Base-by-base conservation (phyloP, 2,888 invertebrate genomes). In the Xanthia icteritia region DNA sequence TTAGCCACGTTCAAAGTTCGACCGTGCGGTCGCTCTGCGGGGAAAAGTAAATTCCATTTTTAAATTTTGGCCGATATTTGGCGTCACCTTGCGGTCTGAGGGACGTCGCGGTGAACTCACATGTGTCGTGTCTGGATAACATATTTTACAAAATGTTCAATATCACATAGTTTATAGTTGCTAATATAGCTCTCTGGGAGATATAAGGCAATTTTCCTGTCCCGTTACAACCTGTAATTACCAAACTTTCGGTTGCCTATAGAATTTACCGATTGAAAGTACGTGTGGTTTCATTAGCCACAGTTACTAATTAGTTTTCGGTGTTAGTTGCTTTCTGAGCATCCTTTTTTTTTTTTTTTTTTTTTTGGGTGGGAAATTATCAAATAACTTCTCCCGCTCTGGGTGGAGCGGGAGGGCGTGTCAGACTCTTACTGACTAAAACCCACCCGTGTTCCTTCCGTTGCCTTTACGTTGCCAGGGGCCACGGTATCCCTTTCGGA, bases 81-180 rank as follows among this genome's bases (percentile, higher is more conserved):
- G 85, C 90, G 89, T 83, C 87, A 88, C 85, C 87, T 85, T 84
- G 83, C 72, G 86, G 83, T 84, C 68, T 61, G 74, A 65, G 73
- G 68, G 56, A 76, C 68, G 68, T 20, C 31, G 39, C 54, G 65
- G 77, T 69, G 58, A 85, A 64, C 56, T 76, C 71, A 86, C 67
- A 64, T 73, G 64, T 76, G 61, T 70, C 74, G 54, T 82, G 51
- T 73, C 27, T 68, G 66, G 31, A 13, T 64, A 48, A 51, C 45
- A 67, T 73, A 71, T 76, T 72, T 70, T 54, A 61, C 48, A 0
- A 63, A 51, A 77, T 72, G 54, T 74, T 71, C 72, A 86, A 86
- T 85, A 77, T 74, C 45, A 58, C 56, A 76, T 82, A 72, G 83
- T 72, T 82, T 82, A 69, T 63, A 65, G 73, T 73, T 67, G 45